Evolutionary conservation across 2,797 vertebrate genomes (phyloP), one percentile per base, ranked within the genome.

Genomic region (Silurus aristotelis): DNA sequence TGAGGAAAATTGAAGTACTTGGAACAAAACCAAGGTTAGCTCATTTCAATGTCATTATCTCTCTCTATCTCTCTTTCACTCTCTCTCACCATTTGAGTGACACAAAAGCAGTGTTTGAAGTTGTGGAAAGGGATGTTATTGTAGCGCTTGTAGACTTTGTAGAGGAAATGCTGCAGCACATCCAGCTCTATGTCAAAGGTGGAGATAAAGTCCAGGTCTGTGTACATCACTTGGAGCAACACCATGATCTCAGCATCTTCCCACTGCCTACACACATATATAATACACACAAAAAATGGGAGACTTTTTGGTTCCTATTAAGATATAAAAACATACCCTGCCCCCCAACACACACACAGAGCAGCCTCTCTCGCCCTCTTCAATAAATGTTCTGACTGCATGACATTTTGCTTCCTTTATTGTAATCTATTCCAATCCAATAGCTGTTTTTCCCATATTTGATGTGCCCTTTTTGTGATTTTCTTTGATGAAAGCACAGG

Each of bases 61-160:
- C 94, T 92, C 88, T 93, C 6, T 25, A 27, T 38, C 66, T 81
- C 76, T 82, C 93, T 92, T n/a, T 64, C 4, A 6, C 13, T 14
- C 52, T 73, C 61, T 73, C 94, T 92, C 89, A 96, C 95, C 95
- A 96, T 95, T 91, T 96, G 95, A 31, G 95, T 95, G n/a, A 96
- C 95, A 84, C 95, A 96, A 92, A 96, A 96, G 90, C 95, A 95
- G 91, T 96, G 95, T 82, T 96, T 95, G 92, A 96, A 96, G 92
- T 96, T 96, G 89, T 96, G 95, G 85, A 96, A 96, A 5, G 95
- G 95, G 92, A 96, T 96, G 93, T 96, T 95, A 92, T 96, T 96
- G 92, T 96, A 96, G 89, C 90, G 88, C 12, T 92, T 80, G 87
- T 96, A 96, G 66, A 95, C 94, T 68, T 95, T 93, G 2, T 94